Percentiles rank a stretch among this genome's conserved stretches.
Conservation (phyloP, 2,797 vertebrate species). For the Tinamus major region DNA sequence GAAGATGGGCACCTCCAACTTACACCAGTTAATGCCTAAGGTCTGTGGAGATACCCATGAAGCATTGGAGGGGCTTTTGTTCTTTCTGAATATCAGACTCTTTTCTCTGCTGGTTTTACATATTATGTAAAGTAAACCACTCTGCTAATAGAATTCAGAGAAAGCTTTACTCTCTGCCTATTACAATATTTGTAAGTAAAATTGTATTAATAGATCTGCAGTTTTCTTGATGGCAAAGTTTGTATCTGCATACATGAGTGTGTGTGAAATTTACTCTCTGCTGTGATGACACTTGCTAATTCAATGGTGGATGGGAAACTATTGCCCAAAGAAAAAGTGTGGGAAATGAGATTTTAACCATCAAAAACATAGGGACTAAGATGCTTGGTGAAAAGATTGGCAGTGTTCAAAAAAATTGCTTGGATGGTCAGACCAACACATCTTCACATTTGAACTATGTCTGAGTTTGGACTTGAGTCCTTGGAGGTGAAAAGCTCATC, state of each 20-base stretch:
- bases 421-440: neutral
- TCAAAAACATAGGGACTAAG: neutral
- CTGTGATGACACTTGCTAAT: neutral
- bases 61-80: neutral
- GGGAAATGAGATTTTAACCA: neutral
- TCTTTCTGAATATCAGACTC: neutral
- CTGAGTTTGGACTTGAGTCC: neutral
- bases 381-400: neutral
- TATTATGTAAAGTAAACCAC: neutral
- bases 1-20: rapidly evolving
- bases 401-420: neutral
- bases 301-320: neutral
- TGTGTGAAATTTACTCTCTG: neutral
- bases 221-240: neutral
- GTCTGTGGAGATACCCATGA: neutral
- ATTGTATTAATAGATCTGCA: neutral
- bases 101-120: neutral
- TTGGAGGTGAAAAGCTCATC: neutral
- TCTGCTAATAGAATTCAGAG: neutral
- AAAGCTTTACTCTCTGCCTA: neutral
- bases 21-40: neutral
- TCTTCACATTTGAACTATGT: neutral
- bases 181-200: neutral
- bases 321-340: neutral
- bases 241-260: neutral